phyloP scores from a whole-genome alignment of 2,797 vertebrate genomes.

The Meriones psammophilus region DNA sequence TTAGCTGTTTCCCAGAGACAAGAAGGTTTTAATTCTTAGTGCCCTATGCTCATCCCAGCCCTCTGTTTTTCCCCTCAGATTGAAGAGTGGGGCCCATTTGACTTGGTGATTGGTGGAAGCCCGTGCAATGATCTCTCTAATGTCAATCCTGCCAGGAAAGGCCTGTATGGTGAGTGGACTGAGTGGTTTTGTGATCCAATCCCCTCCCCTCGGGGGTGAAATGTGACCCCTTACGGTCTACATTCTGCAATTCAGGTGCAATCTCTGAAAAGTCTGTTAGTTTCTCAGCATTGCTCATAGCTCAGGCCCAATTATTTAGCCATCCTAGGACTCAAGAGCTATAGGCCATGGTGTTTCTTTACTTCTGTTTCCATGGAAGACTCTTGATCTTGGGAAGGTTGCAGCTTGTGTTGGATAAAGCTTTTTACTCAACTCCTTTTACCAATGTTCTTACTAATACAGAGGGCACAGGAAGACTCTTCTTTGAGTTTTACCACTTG shows the following conservation, averaged over 20 bases:
- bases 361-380: background rate
- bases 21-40: background rate
- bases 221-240: background rate
- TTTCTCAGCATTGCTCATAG: background rate
- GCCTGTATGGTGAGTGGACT: slow-evolving; percentile 92
- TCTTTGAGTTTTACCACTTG: slow-evolving; percentile 98
- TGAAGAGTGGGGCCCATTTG: slow-evolving; percentile 96
- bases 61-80: slow-evolving; percentile 89
- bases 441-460: background rate
- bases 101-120: slow-evolving; percentile 97
- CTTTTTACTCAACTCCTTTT: background rate
- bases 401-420: background rate
- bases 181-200: too few relatives aligned
- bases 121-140: slow-evolving; percentile 96
- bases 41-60: accelerated
- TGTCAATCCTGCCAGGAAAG: slow-evolving; percentile 95
- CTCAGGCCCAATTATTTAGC: too few relatives aligned
- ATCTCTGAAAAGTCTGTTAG: background rate
- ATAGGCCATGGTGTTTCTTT: too few relatives aligned
- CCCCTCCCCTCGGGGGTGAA: too few relatives aligned
- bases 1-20: background rate
- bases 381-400: accelerated
- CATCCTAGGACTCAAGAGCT: too few relatives aligned
- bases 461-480: slow-evolving; percentile 96
- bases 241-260: accelerated